Base-by-base conservation (phyloP, 64 coral and sea anemone genomes). In the Trachythela sp. region DNA sequence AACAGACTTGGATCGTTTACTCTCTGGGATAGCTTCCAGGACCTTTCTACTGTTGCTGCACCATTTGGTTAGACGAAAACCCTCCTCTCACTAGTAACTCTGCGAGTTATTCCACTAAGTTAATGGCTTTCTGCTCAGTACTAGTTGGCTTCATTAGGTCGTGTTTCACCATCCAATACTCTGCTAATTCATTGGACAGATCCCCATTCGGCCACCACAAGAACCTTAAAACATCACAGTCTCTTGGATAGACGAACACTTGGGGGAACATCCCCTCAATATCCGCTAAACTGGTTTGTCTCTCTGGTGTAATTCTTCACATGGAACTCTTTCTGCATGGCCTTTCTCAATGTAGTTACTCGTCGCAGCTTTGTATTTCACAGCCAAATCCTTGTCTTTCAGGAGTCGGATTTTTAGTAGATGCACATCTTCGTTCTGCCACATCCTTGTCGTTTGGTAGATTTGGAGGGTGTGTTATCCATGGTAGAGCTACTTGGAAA, bases 251-350 rank as follows among this genome's bases (percentile, higher is more conserved):
- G 0, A 88, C 91, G 50, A 83, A 40, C 2, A 92, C 91, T 51
- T 92, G 92, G 29, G 84, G 68, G 40, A 89, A 91, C 89, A 91
- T 89, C 51, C 24, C 80, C 54, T 94, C 89, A 30, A 91, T 88
- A 34, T 94, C 89, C 2, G 86, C 89, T 22, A 31, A 68, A 22
- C 20, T 4, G 59, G 59, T 31, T 22, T n/a, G 5, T 68, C 18
- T 6, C 18, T 22, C 18, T 64, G 17, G 9, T 45, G 24, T 36
- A 88, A 42, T 42, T 92, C 91, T 60, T 92, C 71, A 4, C 35
- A 60, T 37, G 86, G 91, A 15, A 92, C 49, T 48, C 29, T 92
- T 49, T 88, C 70, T 31, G 92, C 92, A 54, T 89, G 92, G 1
- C 92, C 92, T 45, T 86, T 32, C 20, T 85, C 83, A 52, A 89